These are phyloP conservation scores for Charadrius vociferus DNA, from an alignment of 2,113 vertebrate species.

Conservation along the genomic window DNA sequence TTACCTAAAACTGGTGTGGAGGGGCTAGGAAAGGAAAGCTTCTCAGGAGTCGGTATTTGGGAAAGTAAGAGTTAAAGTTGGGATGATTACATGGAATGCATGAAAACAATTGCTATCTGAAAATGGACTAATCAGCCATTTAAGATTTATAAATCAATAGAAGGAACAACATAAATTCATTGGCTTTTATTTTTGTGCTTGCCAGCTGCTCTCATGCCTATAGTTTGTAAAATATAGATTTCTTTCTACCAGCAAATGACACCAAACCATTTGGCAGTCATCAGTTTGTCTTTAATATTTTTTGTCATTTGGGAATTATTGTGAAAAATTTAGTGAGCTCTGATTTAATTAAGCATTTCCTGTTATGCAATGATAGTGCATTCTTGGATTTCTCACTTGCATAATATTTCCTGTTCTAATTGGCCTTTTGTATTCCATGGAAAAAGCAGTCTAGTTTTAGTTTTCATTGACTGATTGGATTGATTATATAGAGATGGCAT, in stretches of 20 bases:
- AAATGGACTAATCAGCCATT: conserved; percentile 67
- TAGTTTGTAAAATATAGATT: conserved; percentile 72
- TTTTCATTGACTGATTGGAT: conserved; percentile 72
- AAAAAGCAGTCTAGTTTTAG: conserved; percentile 72
- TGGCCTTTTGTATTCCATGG: conserved; percentile 73
- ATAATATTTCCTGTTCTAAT: conserved; percentile 82
- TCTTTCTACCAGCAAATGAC: conserved; percentile 71
- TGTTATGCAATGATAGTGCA: conserved; percentile 74
- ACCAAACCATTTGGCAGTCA: conserved; percentile 76
- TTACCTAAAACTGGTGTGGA: not conserved
- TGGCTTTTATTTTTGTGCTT: conserved; percentile 63
- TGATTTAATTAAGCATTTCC: conserved; percentile 84
- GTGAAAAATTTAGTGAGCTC: conserved; percentile 71
- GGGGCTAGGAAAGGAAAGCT: not conserved
- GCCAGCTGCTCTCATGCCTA: conserved; percentile 70
- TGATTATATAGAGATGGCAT: conserved; percentile 67
- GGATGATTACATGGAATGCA: not conserved
- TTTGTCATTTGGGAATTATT: conserved; percentile 79
- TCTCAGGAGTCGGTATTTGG: not conserved
- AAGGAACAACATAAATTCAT: conserved; percentile 56
- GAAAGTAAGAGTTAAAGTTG: conserved; percentile 22
- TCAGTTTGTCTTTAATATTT: conserved; percentile 79
- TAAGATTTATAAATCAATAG: conserved; percentile 69
- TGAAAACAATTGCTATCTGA: conserved; percentile 54
- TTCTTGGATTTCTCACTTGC: conserved; percentile 77